Evolutionary conservation across 2,797 vertebrate species (phyloP), one percentile per base, ranked within the genome.

Genomic region (Sphenodon punctatus): DNA sequence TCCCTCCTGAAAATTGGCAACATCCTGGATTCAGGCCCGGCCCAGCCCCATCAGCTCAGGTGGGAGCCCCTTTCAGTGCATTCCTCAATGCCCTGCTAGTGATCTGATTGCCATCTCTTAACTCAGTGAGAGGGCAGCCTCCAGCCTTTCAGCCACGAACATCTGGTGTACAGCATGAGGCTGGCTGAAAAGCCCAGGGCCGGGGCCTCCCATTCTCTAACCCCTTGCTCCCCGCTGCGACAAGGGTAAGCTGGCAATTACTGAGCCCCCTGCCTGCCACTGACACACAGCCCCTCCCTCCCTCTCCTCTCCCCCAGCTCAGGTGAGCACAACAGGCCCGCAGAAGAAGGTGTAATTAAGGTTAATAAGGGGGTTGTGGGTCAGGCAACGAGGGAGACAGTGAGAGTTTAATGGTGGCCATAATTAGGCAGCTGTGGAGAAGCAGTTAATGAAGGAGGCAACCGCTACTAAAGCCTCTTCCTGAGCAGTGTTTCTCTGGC

Each of bases 341-440:
- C 87, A 83, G 84, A 91, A 76, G 72, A 92, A 93, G 92, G 89
- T 93, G 87, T 94, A 95, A 96, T 96, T 96, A 95, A 89, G 91
- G 94, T 88, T 94, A 95, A 94, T 94, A 88, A 93, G 77, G 80
- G 79, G 92, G 75, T 86, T 23, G 65, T 78, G 86, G 90, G 77
- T 92, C 77, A 87, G 81, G 90, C 87, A 78, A 83, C 61, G 76
- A 91, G 73, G 85, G 88, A 89, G 91, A 91, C 83, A 80, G 81
- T 8, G 78, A 3, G 46, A 89, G 85, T 73, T 78, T 92, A 88
- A 94, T 92, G 91, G 93, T 88, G 87, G 88, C 90, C 92, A 80
- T 94, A 95, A 96, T 96, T 96, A 96, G 92, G 92, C 92, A 94
- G 95, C 95, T 95, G 95, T 95, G 93, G 92, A 94, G 93, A 93